Evolutionary conservation across 2,797 vertebrate genomes (phyloP).

Genomic region (Salmo trutta): DNA sequence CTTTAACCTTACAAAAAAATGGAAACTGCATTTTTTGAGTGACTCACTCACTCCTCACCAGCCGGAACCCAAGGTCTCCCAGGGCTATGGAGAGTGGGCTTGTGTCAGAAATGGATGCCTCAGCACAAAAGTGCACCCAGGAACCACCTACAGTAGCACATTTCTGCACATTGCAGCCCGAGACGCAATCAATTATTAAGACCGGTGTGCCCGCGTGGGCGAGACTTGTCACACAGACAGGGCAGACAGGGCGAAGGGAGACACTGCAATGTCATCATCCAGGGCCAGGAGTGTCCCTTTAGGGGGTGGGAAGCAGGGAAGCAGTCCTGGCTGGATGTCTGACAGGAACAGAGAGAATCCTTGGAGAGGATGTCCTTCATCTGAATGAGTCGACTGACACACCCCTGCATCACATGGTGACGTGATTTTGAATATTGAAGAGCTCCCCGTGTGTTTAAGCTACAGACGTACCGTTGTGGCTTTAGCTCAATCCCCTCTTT

Average conservation of each 20-base stretch:
- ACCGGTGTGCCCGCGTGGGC: neutral
- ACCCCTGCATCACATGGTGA: no score
- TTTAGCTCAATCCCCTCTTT: no score
- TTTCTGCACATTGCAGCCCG: constrained; percentile 7
- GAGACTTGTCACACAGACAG: neutral
- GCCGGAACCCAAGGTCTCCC: constrained; percentile 2
- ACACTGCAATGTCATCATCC: neutral
- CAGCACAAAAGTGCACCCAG: neutral
- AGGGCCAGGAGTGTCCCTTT: no score
- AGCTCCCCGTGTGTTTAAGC: no score
- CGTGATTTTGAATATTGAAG: no score
- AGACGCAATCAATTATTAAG: constrained; percentile 14
- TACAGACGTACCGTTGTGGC: no score
- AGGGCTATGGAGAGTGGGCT: neutral
- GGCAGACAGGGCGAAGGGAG: neutral
- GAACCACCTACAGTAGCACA: neutral
- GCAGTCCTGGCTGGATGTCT: no score
- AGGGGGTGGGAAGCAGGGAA: no score
- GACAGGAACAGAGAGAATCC: neutral
- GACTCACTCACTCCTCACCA: constrained; percentile 29
- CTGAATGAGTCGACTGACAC: no score
- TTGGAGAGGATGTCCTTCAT: no score
- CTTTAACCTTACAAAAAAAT: constrained; percentile 11
- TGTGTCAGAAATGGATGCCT: neutral
- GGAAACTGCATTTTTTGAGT: neutral